Conservation (phyloP, 1,140 invertebrate genomes). For the Tetragnatha versicolor region DNA sequence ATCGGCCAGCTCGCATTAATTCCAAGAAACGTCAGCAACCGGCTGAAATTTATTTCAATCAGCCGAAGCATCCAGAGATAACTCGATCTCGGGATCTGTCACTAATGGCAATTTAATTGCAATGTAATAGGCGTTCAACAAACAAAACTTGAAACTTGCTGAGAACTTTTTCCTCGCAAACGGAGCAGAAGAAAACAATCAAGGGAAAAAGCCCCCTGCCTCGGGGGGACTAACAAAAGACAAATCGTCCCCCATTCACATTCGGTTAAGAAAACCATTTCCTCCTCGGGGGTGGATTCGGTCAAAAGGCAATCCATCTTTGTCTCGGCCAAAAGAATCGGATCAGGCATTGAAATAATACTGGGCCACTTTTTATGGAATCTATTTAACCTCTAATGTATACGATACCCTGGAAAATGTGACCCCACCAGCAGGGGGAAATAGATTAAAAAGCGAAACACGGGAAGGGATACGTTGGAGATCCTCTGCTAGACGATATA, state of each 20-base stretch:
- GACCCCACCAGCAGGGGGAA: not conserved
- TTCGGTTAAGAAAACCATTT: conserved; percentile 34
- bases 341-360: conserved; percentile 14
- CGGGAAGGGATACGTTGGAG: not conserved
- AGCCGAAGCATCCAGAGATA: too few relatives aligned
- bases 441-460: conserved; percentile 29
- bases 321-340: conserved; percentile 37
- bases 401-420: conserved; percentile 9
- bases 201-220: not conserved
- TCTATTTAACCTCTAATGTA: conserved; percentile 42
- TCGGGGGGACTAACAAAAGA: not conserved
- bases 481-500: conserved; percentile 23
- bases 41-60: too few relatives aligned
- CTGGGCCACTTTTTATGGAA: conserved; percentile 37
- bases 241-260: conserved; percentile 33
- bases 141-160: not conserved
- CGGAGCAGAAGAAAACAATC: not conserved
- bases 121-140: not conserved
- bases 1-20: too few relatives aligned
- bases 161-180: not conserved
- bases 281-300: not conserved
- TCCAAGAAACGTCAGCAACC: too few relatives aligned
- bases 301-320: conserved; percentile 16
- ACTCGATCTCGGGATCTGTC: not conserved
- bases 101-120: conserved; percentile 24